Evolutionary conservation across 2,888 invertebrate genomes (phyloP), one percentile per base, ranked within the genome.

Genomic region (Drosophila austrosaltans): DNA sequence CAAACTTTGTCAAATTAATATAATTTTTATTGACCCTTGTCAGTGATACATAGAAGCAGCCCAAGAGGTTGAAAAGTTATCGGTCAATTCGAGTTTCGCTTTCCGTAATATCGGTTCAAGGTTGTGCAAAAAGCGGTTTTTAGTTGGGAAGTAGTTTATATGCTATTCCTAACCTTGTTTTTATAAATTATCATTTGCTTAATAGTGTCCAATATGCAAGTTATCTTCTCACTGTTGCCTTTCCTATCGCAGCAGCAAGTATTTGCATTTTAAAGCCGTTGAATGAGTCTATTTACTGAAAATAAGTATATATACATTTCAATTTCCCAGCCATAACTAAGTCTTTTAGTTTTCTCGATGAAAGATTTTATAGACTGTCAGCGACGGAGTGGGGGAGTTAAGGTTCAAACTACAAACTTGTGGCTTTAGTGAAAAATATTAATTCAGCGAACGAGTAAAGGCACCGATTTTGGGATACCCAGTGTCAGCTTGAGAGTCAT

Each of bases 1-100:
- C 22, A 57, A 57, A 57, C 6, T 39, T 57, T 36, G 39, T 22
- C 57, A 57, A 57, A 57, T 57, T 57, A 57, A 39, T 20, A 39
- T 39, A 36, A 25, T 57, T 57, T n/a, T 22, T 22, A 39, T 25
- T 54, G 30, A 54, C 28, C 48, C 48, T 30, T 30, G 53, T 25
- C 53, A 25, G 53, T n/a, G n/a, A 30, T 30, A 57, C 10, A 22
- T 8, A 36, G 36, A 48, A 40, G 1, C 56, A 22, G 10, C 32
- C 22, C 39, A 57, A 22, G 57, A 57, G 57, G 39, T 57, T 22
- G 22, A 20, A 39, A 39, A 39, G 22, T 57, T 39, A 57, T 36
- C 57, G 22, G 39, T 48, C 48, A 48, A 7, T 48, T 48, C 25
- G 10, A 48, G 48, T 25, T 48, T 25, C 12, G 48, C 48, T 22